These are phyloP conservation scores for Riptortus pedestris DNA, from an alignment of 1,140 invertebrate genomes.

Conservation along the genomic window DNA sequence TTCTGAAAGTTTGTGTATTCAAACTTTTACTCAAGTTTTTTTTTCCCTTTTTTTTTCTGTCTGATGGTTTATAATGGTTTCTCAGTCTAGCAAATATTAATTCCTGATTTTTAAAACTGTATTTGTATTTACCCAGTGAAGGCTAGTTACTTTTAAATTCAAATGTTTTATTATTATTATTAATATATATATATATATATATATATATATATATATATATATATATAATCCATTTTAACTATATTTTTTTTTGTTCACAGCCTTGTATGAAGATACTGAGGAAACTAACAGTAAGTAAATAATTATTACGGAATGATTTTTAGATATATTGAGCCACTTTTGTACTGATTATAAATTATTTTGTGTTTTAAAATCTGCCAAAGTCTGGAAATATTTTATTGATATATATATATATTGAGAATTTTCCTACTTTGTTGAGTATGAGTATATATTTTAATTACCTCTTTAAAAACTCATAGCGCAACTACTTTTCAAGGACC, in stretches of 20 bases:
- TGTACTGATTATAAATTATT: neutral
- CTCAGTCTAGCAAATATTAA: neutral
- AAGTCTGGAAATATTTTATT: neutral
- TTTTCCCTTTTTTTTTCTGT: no score
- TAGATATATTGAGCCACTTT: neutral
- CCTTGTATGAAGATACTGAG: constrained; percentile 33
- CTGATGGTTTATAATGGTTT: neutral
- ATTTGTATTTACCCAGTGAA: neutral
- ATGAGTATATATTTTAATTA: neutral
- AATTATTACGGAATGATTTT: no score
- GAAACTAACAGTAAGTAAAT: constrained; percentile 34
- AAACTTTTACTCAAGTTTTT: no score
- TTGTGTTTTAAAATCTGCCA: neutral
- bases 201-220: neutral
- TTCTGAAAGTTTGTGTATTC: no score
- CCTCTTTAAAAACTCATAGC: neutral
- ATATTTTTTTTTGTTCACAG: constrained; percentile 30
- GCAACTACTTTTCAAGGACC: no score
- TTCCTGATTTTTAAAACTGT: neutral
- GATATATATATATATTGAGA: neutral
- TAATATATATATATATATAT: neutral
- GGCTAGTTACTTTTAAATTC: neutral
- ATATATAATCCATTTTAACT: neutral
- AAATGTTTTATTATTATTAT: neutral
- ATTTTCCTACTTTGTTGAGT: neutral